Conservation (phyloP, 2,888 invertebrate species). For the Chesias legatella region DNA sequence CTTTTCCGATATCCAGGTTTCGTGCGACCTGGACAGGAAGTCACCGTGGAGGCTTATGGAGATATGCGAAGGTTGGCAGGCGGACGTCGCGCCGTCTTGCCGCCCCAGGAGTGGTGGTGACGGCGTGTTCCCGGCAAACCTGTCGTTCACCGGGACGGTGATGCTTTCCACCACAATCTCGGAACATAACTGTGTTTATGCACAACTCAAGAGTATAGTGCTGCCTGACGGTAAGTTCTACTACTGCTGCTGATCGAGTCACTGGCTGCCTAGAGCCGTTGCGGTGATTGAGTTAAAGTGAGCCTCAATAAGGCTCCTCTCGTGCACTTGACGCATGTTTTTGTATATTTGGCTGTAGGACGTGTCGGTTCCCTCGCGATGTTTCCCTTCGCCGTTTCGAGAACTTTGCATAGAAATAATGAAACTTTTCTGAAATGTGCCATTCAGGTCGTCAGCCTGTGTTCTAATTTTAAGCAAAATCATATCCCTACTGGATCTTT, state of each 20-base stretch:
- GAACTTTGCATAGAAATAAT: too few species aligned
- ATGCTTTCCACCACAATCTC: constrained; percentile 38
- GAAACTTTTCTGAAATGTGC: too few species aligned
- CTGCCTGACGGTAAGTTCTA: constrained; percentile 55
- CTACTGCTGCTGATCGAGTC: background rate
- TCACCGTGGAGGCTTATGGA: constrained; percentile 64
- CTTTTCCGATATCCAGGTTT: constrained; percentile 40
- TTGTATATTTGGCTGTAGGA: too few species aligned
- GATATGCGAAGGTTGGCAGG: constrained; percentile 67
- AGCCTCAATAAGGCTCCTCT: too few species aligned
- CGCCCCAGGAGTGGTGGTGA: constrained; percentile 45
- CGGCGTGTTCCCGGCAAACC: constrained; percentile 46
- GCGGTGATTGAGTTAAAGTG: too few species aligned
- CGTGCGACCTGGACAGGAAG: constrained; percentile 50
- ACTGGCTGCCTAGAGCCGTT: too few species aligned
- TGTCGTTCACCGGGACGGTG: constrained; percentile 58
- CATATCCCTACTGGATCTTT: too few species aligned
- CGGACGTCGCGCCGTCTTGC: constrained; percentile 55
- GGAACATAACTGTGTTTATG: constrained; percentile 56
- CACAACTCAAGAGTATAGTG: constrained; percentile 56
- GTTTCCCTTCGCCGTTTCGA: too few species aligned
- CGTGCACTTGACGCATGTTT: too few species aligned
- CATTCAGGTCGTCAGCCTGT: too few species aligned
- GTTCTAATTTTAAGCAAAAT: too few species aligned
- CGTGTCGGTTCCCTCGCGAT: too few species aligned